Evolutionary conservation across 2,888 invertebrate genomes (phyloP).

Genomic region (Macrosiphum euphorbiae): DNA sequence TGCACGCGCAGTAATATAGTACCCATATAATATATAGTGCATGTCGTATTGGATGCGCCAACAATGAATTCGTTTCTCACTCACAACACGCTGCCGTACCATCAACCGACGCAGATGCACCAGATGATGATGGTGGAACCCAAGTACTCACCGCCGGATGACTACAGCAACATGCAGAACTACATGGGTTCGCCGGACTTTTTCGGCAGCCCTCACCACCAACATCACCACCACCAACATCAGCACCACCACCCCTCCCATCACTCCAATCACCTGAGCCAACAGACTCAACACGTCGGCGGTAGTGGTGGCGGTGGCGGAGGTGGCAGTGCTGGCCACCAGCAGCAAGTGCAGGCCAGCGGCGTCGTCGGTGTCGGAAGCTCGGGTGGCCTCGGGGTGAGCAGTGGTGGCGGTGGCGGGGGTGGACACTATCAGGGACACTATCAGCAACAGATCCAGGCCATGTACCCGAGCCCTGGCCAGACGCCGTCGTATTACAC

Average conservation of each 20-base stretch:
- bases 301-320: slow-evolving; percentile 70
- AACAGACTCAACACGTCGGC: slow-evolving; percentile 33
- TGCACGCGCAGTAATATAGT: background rate
- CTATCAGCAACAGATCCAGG: slow-evolving; percentile 61
- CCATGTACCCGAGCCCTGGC: slow-evolving; percentile 61
- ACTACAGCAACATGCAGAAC: slow-evolving; percentile 60
- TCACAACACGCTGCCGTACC: slow-evolving; percentile 58
- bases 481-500: slow-evolving; percentile 62
- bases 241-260: slow-evolving; percentile 70
- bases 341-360: slow-evolving; percentile 71
- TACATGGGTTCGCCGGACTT: slow-evolving; percentile 64
- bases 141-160: slow-evolving; percentile 67
- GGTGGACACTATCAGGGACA: slow-evolving; percentile 69
- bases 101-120: slow-evolving; percentile 60
- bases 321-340: slow-evolving; percentile 69
- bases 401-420: slow-evolving; percentile 75
- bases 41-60: slow-evolving; percentile 26
- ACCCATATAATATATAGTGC: background rate
- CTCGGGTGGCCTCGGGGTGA: slow-evolving; percentile 72
- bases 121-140: slow-evolving; percentile 70
- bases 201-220: slow-evolving; percentile 72
- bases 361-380: slow-evolving; percentile 74
- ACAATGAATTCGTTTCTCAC: slow-evolving; percentile 61
- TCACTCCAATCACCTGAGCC: slow-evolving; percentile 69
- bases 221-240: slow-evolving; percentile 64